Evolutionary conservation across 2,113 vertebrate genomes (phyloP).

Genomic region (Peromyscus californicus): DNA sequence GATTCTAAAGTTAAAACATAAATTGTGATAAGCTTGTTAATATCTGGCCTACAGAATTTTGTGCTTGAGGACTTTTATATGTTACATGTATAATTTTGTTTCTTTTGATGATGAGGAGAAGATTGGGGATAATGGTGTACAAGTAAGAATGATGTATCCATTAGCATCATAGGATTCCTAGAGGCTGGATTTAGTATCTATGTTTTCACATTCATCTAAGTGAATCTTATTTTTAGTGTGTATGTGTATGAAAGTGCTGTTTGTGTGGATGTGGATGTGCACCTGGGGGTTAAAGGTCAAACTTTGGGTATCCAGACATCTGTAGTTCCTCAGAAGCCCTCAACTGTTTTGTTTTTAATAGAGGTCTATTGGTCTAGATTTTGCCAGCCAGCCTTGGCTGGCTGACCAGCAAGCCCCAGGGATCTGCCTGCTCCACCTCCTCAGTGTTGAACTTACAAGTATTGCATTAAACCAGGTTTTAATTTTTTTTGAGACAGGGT

Average conservation of each 20-base stretch:
- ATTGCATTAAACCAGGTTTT: background rate
- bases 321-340: too few species aligned
- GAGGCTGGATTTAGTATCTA: background rate
- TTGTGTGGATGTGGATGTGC: background rate
- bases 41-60: constrained; percentile 28
- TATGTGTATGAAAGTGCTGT: background rate
- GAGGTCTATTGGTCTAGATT: background rate
- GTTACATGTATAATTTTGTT: constrained; percentile 39
- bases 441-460: background rate
- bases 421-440: background rate
- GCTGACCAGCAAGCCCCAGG: background rate
- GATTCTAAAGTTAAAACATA: constrained; percentile 45
- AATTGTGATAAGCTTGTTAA: constrained; percentile 43
- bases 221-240: background rate
- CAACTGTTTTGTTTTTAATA: background rate
- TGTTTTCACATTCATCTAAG: background rate
- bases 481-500: background rate
- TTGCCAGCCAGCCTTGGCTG: background rate
- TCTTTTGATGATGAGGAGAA: constrained; percentile 5
- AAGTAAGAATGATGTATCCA: background rate
- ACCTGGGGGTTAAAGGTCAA: background rate
- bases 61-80: constrained; percentile 29
- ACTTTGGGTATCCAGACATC: background rate
- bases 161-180: background rate
- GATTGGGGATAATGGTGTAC: background rate